phyloP scores from a whole-genome alignment of 2,888 invertebrate genomes.

The Rhabditoides inermis region DNA sequence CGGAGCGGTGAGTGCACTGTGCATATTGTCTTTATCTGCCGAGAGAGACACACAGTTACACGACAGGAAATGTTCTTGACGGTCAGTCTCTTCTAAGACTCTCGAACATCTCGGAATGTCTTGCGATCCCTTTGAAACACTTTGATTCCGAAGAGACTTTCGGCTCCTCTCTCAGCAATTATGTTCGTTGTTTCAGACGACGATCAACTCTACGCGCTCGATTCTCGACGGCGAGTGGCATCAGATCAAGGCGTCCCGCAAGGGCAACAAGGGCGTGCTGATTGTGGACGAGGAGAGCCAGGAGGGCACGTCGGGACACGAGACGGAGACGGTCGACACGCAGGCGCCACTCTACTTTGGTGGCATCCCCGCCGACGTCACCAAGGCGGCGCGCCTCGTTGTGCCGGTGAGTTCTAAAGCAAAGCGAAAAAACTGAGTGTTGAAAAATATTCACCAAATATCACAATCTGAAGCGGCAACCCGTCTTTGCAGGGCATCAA shows the following conservation, averaged over 20 bases:
- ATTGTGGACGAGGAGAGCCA: conserved; percentile 52
- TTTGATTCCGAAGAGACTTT: too few species aligned
- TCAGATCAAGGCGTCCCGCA: conserved; percentile 38
- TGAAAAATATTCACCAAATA: too few species aligned
- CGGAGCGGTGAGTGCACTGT: conserved; percentile 53
- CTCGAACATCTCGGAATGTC: neutral
- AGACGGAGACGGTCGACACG: conserved; percentile 48
- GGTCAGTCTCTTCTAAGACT: neutral
- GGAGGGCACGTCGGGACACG: conserved; percentile 12
- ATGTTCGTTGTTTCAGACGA: conserved; percentile 13
- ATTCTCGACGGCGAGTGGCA: conserved; percentile 51
- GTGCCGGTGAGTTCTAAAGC: conserved; percentile 27
- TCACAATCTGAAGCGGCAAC: neutral
- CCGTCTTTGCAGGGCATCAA: conserved; percentile 34
- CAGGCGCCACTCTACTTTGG: conserved; percentile 53
- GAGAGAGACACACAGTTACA: neutral
- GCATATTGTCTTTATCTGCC: too few species aligned
- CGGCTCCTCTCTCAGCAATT: neutral
- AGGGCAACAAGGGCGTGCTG: conserved; percentile 43
- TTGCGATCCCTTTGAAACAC: neutral
- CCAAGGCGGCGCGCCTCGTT: conserved; percentile 18
- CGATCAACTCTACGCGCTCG: conserved; percentile 19
- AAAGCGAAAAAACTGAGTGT: too few species aligned
- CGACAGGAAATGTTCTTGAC: too few species aligned
- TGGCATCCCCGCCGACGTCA: conserved; percentile 49